Percentiles rank a stretch among this genome's conserved stretches.
These are phyloP conservation scores for Engraulis encrasicolus DNA, from an alignment of 2,113 vertebrate genomes.

Conservation along the genomic window DNA sequence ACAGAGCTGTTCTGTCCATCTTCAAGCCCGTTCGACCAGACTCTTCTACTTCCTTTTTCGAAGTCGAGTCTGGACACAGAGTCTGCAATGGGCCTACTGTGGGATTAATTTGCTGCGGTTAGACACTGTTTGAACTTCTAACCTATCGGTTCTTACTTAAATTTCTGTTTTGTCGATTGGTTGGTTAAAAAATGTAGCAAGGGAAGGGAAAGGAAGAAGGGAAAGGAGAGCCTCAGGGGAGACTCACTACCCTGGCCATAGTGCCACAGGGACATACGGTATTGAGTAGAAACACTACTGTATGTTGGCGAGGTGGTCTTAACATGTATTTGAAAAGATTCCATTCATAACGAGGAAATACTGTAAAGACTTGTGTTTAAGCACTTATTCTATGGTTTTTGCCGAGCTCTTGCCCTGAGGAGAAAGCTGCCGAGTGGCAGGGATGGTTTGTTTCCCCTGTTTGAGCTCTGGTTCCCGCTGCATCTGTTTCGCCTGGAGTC, in stretches of 20 bases:
- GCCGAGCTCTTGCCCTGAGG: not conserved
- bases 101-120: no score
- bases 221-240: no score
- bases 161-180: no score
- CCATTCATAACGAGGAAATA: not conserved
- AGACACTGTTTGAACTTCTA: no score
- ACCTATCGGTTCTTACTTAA: no score
- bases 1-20: not conserved
- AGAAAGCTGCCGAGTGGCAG: not conserved
- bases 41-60: not conserved
- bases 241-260: no score
- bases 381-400: not conserved
- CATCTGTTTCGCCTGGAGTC: not conserved
- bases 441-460: not conserved
- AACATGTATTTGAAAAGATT: no score
- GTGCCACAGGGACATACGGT: no score
- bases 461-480: not conserved
- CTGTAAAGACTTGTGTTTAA: not conserved
- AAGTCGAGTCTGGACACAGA: not conserved
- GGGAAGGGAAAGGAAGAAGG: no score
- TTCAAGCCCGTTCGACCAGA: not conserved
- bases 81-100: not conserved
- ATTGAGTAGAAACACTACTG: no score
- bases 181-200: no score
- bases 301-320: no score